These are phyloP conservation scores for Kryptolebias marmoratus DNA, from an alignment of 2,113 vertebrate genomes.

Conservation along the genomic window DNA sequence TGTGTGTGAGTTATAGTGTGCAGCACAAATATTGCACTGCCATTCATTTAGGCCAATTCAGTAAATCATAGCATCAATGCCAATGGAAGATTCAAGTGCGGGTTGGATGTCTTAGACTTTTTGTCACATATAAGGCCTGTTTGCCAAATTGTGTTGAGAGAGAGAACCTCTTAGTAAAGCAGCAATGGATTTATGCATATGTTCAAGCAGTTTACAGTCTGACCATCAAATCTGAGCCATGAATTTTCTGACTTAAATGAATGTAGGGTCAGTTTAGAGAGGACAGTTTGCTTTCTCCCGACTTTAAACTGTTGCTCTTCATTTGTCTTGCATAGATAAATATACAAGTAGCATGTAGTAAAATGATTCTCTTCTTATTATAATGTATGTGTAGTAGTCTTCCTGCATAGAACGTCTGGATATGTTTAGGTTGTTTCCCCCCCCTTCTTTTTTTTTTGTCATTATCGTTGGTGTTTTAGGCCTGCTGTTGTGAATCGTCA, in stretches of 20 bases:
- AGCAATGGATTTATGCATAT: slow-evolving; percentile 77
- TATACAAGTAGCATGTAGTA: slow-evolving; percentile 76
- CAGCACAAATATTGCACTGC: slow-evolving; percentile 80
- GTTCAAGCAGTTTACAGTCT: slow-evolving; percentile 77
- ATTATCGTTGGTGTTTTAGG: slow-evolving; percentile 55
- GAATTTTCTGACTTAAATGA: slow-evolving; percentile 78
- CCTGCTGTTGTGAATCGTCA: slow-evolving; percentile 57
- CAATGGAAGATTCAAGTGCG: slow-evolving; percentile 76
- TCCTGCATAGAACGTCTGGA: slow-evolving; percentile 70
- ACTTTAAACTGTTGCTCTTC: slow-evolving; percentile 73
- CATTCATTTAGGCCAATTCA: slow-evolving; percentile 75
- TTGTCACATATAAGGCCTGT: slow-evolving; percentile 69
- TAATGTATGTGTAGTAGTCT: slow-evolving; percentile 72
- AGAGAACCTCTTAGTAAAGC: slow-evolving; percentile 44
- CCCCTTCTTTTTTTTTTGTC: slow-evolving; percentile 11
- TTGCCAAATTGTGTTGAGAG: slow-evolving; percentile 73
- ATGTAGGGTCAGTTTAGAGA: slow-evolving; percentile 76
- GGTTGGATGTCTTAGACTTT: slow-evolving; percentile 71
- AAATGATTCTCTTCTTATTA: slow-evolving; percentile 60
- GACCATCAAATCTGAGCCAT: slow-evolving; percentile 81
- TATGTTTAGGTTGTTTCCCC: slow-evolving; percentile 7
- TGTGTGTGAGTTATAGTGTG: slow-evolving; percentile 74
- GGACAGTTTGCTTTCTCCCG: slow-evolving; percentile 64
- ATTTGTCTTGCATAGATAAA: slow-evolving; percentile 72
- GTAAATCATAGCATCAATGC: slow-evolving; percentile 77